Evolutionary conservation across 2,888 invertebrate genomes (phyloP).

Genomic region (Agrotis clavis): DNA sequence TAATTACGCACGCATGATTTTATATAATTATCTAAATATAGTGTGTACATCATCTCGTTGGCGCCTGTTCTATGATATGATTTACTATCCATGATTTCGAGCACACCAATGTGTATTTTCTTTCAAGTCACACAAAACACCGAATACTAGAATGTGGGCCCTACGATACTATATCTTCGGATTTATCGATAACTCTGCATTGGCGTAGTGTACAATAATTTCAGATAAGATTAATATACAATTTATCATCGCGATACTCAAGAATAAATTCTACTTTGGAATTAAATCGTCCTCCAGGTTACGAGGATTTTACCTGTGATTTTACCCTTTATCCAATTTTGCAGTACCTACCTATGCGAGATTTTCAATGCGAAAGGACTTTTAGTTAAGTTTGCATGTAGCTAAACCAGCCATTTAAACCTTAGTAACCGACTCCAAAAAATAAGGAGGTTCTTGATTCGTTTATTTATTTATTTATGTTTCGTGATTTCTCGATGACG

Average conservation of each 20-base stretch:
- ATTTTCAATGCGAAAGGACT: neutral
- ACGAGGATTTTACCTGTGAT: neutral
- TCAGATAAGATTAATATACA: slow-evolving; percentile 49
- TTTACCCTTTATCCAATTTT: too few relatives aligned
- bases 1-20: slow-evolving; percentile 68
- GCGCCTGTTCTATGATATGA: slow-evolving; percentile 59
- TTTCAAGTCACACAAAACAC: neutral
- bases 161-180: slow-evolving; percentile 19
- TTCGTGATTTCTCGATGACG: too few relatives aligned
- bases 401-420: neutral
- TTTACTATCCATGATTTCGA: slow-evolving; percentile 54
- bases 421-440: neutral
- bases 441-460: too few relatives aligned
- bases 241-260: slow-evolving; percentile 34
- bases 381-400: neutral
- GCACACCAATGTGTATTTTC: slow-evolving; percentile 23
- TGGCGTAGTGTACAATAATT: slow-evolving; percentile 25
- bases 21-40: slow-evolving; percentile 71
- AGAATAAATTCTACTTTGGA: slow-evolving; percentile 16
- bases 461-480: too few relatives aligned
- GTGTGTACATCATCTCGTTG: slow-evolving; percentile 57
- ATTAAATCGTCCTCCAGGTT: slow-evolving; percentile 1
- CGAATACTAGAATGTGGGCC: neutral
- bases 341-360: too few relatives aligned
- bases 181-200: slow-evolving; percentile 37